phyloP scores from a whole-genome alignment of 2,797 vertebrate genomes.

The Silurus lanzhouensis region DNA sequence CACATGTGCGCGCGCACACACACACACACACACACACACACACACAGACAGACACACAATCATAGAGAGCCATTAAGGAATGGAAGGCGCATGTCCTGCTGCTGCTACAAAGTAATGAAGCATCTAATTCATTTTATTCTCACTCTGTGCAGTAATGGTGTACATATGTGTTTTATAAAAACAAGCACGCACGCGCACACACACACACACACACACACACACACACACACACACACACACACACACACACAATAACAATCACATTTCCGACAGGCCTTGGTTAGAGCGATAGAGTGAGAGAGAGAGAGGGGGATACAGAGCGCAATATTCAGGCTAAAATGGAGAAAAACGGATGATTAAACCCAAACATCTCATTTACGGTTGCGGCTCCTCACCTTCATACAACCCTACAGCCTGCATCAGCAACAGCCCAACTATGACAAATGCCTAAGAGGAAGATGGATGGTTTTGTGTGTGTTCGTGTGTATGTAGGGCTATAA shows the following conservation, averaged over 20 bases:
- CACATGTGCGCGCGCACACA: background rate
- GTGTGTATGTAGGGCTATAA: background rate
- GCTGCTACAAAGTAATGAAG: slow-evolving; percentile 5
- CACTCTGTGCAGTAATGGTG: background rate
- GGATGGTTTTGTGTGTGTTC: slow-evolving; percentile 10
- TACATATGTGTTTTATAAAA: slow-evolving; percentile 26
- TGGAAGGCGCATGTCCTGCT: background rate
- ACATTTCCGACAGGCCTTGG: background rate
- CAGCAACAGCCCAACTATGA: background rate
- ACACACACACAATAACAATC: slow-evolving; percentile 18
- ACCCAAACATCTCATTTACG: slow-evolving; percentile 17
- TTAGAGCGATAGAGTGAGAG: background rate
- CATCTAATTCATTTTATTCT: slow-evolving; percentile 19
- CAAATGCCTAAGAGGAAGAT: slow-evolving; percentile 19
- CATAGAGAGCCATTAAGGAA: slow-evolving; percentile 5
- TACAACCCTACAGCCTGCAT: background rate
- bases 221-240: slow-evolving; percentile 25
- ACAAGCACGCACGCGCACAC: slow-evolving; percentile 7
- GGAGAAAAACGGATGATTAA: slow-evolving; percentile 7
- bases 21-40: background rate
- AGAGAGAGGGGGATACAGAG: background rate
- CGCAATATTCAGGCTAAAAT: background rate
- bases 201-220: slow-evolving; percentile 27
- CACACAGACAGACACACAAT: background rate
- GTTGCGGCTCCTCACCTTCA: slow-evolving; percentile 23